phyloP scores from a whole-genome alignment of 92 coral and sea anemone species.

The Ricordea florida region DNA sequence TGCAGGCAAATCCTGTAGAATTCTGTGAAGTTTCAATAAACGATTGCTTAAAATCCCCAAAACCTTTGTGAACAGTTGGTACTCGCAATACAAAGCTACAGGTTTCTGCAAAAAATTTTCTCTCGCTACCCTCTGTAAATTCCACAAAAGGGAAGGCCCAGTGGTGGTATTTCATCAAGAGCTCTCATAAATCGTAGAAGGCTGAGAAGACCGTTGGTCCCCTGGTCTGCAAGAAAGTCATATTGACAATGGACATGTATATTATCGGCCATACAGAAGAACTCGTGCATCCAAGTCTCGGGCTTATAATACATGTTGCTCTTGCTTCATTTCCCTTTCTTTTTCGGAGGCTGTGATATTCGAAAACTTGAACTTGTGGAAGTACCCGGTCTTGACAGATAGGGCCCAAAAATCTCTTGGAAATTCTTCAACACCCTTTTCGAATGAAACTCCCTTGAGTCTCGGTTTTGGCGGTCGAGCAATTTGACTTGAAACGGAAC shows the following conservation, averaged over 20 bases:
- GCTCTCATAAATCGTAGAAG: conserved; percentile 16
- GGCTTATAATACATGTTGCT: neutral
- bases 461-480: neutral
- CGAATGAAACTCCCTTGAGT: too few relatives aligned
- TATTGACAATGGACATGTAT: neutral
- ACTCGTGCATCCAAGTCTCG: conserved; percentile 57
- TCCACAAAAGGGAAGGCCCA: conserved; percentile 2
- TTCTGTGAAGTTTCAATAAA: conserved; percentile 1
- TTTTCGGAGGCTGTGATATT: neutral
- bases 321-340: neutral
- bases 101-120: conserved; percentile 14
- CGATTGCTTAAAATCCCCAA: neutral
- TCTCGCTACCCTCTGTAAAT: neutral
- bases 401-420: neutral
- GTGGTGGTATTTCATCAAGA: conserved; percentile 2
- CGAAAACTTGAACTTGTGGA: neutral
- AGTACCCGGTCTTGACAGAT: neutral
- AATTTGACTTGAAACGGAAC: neutral
- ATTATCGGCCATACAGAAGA: conserved; percentile 11
- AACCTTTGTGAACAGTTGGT: conserved; percentile 8
- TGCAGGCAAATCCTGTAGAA: conserved; percentile 1
- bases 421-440: neutral
- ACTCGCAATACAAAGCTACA: conserved; percentile 11
- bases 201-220: neutral
- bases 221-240: conserved; percentile 2